Conservation (phyloP, 2,113 vertebrate species). For the Anoura caudifer region DNA sequence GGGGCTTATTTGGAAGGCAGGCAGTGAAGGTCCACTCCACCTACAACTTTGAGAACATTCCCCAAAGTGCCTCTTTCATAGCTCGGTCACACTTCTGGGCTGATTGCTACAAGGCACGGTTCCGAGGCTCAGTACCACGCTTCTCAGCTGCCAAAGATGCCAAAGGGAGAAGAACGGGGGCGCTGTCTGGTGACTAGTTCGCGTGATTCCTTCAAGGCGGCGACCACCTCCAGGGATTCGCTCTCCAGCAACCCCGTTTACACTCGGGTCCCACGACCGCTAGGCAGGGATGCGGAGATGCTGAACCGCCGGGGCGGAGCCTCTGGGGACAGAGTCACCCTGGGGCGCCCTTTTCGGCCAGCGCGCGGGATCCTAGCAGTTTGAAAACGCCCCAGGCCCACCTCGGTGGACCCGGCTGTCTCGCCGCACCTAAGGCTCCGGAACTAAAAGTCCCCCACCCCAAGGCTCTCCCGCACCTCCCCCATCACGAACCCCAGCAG, state of each 20-base stretch:
- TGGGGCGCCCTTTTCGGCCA: background rate
- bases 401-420: background rate
- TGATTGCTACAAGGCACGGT: background rate
- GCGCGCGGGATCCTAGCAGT: background rate
- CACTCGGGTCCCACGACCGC: background rate
- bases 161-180: slow-evolving; percentile 51
- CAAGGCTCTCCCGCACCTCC: background rate
- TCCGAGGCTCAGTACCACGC: background rate
- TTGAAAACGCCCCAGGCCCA: background rate
- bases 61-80: background rate
- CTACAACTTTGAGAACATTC: background rate
- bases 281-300: background rate
- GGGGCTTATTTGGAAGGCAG: background rate
- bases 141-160: slow-evolving; percentile 15
- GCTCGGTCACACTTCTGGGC: background rate
- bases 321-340: background rate
- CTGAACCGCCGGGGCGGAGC: background rate
- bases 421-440: background rate
- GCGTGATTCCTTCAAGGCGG: slow-evolving; percentile 31
- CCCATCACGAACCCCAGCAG: background rate
- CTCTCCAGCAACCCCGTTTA: background rate
- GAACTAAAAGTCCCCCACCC: background rate
- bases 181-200: slow-evolving; percentile 57
- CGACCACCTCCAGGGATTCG: slow-evolving; percentile 46
- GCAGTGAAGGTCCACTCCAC: background rate